Evolutionary conservation across 35 echinoderm and acorn worm genomes (phyloP), one percentile per base, ranked within the genome.

Genomic region (Apostichopus japonicus): DNA sequence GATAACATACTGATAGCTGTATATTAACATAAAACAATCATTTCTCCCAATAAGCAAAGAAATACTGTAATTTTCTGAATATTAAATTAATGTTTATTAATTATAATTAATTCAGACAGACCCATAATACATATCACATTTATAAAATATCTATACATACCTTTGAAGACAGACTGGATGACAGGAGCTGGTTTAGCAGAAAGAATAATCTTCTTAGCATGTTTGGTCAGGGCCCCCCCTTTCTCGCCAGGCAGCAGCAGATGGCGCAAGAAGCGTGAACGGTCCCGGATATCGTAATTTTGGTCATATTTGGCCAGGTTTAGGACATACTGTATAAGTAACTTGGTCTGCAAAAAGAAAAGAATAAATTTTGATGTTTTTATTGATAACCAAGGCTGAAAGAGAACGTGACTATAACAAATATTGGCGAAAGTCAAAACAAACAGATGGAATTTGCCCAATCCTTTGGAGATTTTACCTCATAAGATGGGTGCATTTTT

Each of bases 301-400:
- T 99, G 97, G 86, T 99, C 97, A 76, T 99, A 99, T 89, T 99
- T 99, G 61, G 97, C 95, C 72, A 99, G 57, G 88, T 99, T 99
- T 10, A 99, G 93, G 54, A 99, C 95, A 87, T 99, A 99, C 86
- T 99, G 97, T 80, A 96, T 91, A 51, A 99, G 92, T 10, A 99
- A 91, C 78, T 99, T 99, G 33, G 97, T 99, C 97, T 99, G 62
- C 10, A 67, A 72, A 84, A 44, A 24, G 53, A 52, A 77, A 72
- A 24, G 24, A 84, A 27, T 22, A 78, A 78, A 13, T 11, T 17
- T 4, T 80, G 6, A 80, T 11, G 5, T 80, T 80, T 21, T 80
- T 27, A 17, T 80, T 80, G 14, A 27, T 23, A 10, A 80, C 78
- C 13, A 80, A 53, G 14, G 22, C 33, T 44, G 33, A 44, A 44